Percentiles rank a stretch among this genome's conserved stretches.
phyloP scores from a whole-genome alignment of 2,888 invertebrate genomes.

The Dryobota labecula region DNA sequence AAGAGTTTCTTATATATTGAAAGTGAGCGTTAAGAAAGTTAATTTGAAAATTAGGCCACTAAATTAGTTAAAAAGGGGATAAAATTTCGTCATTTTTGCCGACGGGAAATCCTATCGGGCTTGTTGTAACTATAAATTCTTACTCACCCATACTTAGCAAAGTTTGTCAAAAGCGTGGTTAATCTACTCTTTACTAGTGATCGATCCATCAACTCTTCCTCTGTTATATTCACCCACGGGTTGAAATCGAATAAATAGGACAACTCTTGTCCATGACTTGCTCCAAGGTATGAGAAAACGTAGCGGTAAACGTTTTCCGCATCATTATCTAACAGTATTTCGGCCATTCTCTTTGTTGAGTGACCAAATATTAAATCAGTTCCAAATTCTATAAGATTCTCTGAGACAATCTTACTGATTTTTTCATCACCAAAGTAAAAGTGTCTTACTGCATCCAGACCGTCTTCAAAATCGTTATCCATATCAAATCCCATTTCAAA shows the following conservation, averaged over 20 bases:
- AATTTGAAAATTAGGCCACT: background rate
- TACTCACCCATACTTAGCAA: slow-evolving; percentile 55
- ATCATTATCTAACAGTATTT: slow-evolving; percentile 31
- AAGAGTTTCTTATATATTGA: too few relatives aligned
- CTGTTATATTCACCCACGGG: background rate
- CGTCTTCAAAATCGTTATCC: too few relatives aligned
- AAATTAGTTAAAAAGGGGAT: too few relatives aligned
- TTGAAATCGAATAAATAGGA: slow-evolving; percentile 49
- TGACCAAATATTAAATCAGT: too few relatives aligned
- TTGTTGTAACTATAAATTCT: background rate
- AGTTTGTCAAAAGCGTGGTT: slow-evolving; percentile 65
- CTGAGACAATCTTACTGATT: too few relatives aligned
- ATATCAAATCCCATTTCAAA: too few relatives aligned
- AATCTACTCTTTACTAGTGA: slow-evolving; percentile 21
- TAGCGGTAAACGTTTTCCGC: slow-evolving; percentile 30
- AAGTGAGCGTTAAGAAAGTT: background rate
- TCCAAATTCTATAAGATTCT: too few relatives aligned
- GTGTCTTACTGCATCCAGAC: too few relatives aligned
- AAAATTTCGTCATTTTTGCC: too few relatives aligned
- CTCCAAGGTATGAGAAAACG: slow-evolving; percentile 44
- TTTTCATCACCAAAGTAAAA: too few relatives aligned
- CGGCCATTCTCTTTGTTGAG: too few relatives aligned
- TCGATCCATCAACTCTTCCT: slow-evolving; percentile 52
- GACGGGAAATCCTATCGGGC: too few relatives aligned
- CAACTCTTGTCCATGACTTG: slow-evolving; percentile 54